Evolutionary conservation across 2,888 invertebrate species (phyloP), one percentile per base, ranked within the genome.

Genomic region (Andrena praecox): DNA sequence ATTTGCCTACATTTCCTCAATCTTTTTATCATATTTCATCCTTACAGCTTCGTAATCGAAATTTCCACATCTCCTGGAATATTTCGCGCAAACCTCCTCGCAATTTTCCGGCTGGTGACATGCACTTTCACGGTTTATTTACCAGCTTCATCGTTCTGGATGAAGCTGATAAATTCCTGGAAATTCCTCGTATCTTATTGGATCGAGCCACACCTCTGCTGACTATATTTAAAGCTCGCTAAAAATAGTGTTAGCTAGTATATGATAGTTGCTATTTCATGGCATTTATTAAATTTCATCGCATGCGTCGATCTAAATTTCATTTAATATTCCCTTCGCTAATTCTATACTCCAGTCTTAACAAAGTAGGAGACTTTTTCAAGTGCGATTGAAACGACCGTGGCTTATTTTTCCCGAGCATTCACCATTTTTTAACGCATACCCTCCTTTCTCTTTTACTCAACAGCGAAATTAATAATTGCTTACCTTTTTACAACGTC

Each of bases 81-180:
- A 77, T 33, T 12, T 2, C 29, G 5, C 12, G n/a, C 16, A 31
- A 42, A 66, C 64, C n/a, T 77, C 16, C 27, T n/a, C 54, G 71
- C 10, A 62, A 62, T 78, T 59, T 78, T 48, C 62, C 54, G 60
- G 16, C 3, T 6, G 27, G 24, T 35, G 79, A 71, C 66, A 62
- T 52, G 20, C 59, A 77, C 27, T 80, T 80, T 70, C 78, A 77
- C 67, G 79, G 67, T 67, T 67, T 78, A 80, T 79, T 80, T 72
- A 71, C 33, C 33, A 56, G 48, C n/a, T 5, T 35, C 10, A 33
- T 20, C 48, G 2, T 54, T 63, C 24, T 54, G 12, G n/a, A 63
- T 50, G 24, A 50, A 63, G 16, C 12, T 63, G 79, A 78, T 80
- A 48, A 50, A 33, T 35, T n/a, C 54, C 48, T 4, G 8, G 35